phyloP scores from a whole-genome alignment of 23 tunicate species.

The Ciona savignyi region DNA sequence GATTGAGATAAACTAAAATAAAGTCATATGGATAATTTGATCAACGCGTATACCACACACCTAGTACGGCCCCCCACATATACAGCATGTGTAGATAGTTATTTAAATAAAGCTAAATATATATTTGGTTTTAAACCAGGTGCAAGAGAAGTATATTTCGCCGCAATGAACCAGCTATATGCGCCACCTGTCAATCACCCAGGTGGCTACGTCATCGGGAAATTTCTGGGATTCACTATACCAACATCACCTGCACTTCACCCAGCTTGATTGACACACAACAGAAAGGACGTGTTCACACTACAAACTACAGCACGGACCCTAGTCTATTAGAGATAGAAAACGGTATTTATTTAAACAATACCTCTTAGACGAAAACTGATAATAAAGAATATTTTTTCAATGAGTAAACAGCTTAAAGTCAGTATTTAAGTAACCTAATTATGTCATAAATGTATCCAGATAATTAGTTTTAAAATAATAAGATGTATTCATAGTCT shows the following conservation, averaged over 20 bases:
- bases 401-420: too few species aligned
- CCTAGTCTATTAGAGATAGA: conserved; percentile 13
- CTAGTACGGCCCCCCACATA: too few species aligned
- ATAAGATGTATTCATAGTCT: too few species aligned
- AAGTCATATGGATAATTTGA: too few species aligned
- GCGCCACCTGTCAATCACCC: conserved; percentile 27
- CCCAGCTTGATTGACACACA: conserved; percentile 9
- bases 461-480: too few species aligned
- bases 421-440: too few species aligned
- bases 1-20: too few species aligned
- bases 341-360: conserved; percentile 17
- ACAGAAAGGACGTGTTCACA: neutral
- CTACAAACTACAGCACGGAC: conserved; percentile 7
- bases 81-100: too few species aligned
- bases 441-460: too few species aligned
- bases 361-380: too few species aligned
- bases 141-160: conserved; percentile 32
- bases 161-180: conserved; percentile 6
- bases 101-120: neutral
- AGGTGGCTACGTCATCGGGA: conserved; percentile 18
- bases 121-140: conserved; percentile 7
- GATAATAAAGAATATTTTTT: too few species aligned
- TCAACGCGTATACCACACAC: too few species aligned
- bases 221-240: conserved; percentile 5
- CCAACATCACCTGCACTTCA: conserved; percentile 47